These are phyloP conservation scores for Incurvaria masculella DNA, from an alignment of 2,888 invertebrate species.

Conservation along the genomic window DNA sequence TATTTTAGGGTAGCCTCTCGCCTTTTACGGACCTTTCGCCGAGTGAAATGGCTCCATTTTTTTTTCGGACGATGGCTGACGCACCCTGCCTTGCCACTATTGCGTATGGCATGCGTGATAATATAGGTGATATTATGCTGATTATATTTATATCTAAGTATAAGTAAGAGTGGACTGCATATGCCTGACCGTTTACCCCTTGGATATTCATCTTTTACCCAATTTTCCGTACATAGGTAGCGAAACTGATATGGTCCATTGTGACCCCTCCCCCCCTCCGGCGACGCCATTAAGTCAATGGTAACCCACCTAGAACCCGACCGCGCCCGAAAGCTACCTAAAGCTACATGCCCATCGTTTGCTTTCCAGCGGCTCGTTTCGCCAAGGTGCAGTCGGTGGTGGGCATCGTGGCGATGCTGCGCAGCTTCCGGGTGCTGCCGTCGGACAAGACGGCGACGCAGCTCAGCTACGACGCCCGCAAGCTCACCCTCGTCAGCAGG, in stretches of 20 bases:
- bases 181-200: no score
- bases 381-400: conserved; percentile 14
- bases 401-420: conserved; percentile 12
- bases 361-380: conserved; percentile 13
- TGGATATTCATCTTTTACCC: not conserved
- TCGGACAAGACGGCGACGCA: not conserved
- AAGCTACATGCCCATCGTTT: no score
- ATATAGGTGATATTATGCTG: no score
- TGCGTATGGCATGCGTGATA: no score
- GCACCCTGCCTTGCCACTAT: no score
- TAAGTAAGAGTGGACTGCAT: no score
- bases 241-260: not conserved
- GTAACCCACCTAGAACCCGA: not conserved
- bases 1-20: no score
- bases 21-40: no score
- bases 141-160: no score
- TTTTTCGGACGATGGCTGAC: no score
- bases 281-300: not conserved
- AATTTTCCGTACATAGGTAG: not conserved
- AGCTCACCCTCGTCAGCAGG: conserved; percentile 7
- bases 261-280: not conserved
- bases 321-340: no score
- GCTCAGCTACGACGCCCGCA: conserved; percentile 7
- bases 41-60: no score
- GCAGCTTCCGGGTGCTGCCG: conserved; percentile 11